phyloP scores from a whole-genome alignment of 1,140 invertebrate species.

The Chironomus tepperi region DNA sequence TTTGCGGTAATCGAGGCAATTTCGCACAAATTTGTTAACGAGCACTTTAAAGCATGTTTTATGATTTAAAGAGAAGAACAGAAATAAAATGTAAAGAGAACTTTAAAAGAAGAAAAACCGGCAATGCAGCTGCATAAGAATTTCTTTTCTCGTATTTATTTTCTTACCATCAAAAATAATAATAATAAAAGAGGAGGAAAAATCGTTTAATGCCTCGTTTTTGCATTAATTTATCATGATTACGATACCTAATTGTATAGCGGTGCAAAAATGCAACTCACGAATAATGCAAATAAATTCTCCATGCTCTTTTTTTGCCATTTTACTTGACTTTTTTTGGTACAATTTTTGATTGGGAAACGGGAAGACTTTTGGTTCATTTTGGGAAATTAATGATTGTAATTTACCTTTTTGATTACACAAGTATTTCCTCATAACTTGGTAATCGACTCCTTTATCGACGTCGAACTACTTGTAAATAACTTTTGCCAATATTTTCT shows the following conservation, averaged over 20 bases:
- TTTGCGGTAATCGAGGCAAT: slow-evolving; percentile 6
- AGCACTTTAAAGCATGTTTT: slow-evolving; percentile 13
- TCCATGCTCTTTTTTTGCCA: not conserved
- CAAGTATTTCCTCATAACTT: too few relatives aligned
- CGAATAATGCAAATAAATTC: slow-evolving; percentile 23
- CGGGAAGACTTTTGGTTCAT: too few relatives aligned
- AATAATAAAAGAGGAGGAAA: not conserved
- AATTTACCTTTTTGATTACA: too few relatives aligned
- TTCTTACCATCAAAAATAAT: too few relatives aligned
- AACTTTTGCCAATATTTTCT: too few relatives aligned
- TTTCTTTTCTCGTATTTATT: too few relatives aligned
- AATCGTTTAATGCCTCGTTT: slow-evolving; percentile 18
- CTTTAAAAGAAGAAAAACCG: not conserved
- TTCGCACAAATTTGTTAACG: slow-evolving; percentile 12
- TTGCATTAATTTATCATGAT: slow-evolving; percentile 24
- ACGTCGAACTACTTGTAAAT: too few relatives aligned
- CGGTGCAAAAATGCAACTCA: slow-evolving; percentile 17
- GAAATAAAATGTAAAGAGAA: not conserved
- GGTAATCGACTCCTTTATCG: too few relatives aligned
- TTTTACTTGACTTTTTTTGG: not conserved
- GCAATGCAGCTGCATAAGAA: not conserved
- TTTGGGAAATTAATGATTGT: too few relatives aligned
- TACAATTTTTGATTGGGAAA: too few relatives aligned
- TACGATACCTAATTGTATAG: slow-evolving; percentile 20
- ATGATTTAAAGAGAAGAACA: not conserved